A percentile compares a stretch with the other conserved stretches of the same genome.
phyloP scores from a whole-genome alignment of 2,888 invertebrate species.

The Podotricha telesiphe region DNA sequence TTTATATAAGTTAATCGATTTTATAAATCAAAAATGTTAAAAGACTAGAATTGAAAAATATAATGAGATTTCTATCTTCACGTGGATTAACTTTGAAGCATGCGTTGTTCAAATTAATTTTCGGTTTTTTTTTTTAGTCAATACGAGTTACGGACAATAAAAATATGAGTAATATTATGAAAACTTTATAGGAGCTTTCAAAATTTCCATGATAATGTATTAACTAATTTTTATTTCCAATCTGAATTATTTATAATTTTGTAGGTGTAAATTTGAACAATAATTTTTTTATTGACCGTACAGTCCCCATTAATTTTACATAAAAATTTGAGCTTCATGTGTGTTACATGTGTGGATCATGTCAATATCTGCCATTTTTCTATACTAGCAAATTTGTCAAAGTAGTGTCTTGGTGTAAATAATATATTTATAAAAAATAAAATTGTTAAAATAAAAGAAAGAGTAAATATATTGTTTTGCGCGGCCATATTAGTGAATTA shows the following conservation, averaged over 20 bases:
- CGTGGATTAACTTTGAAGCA: too few species aligned
- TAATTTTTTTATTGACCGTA: neutral
- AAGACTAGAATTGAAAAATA: neutral
- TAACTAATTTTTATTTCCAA: too few species aligned
- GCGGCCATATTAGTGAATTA: neutral
- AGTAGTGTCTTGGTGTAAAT: slow-evolving; percentile 13
- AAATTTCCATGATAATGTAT: too few species aligned
- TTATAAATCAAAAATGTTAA: slow-evolving; percentile 2
- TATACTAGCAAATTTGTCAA: slow-evolving; percentile 4
- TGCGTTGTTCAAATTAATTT: too few species aligned
- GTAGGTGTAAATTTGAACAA: neutral
- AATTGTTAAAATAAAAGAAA: neutral
- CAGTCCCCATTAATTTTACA: neutral
- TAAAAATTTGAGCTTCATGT: neutral
- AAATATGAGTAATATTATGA: neutral
- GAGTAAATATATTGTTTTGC: slow-evolving; percentile 7
- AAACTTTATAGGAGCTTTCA: too few species aligned
- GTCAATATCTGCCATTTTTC: neutral
- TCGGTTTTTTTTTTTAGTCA: too few species aligned
- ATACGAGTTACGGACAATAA: neutral
- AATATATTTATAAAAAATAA: neutral
- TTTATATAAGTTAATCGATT: neutral
- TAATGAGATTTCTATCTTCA: neutral
- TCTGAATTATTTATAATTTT: neutral
- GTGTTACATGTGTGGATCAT: neutral